Evolutionary conservation across 2,888 invertebrate genomes (phyloP).

Genomic region (Perithous albicinctus): DNA sequence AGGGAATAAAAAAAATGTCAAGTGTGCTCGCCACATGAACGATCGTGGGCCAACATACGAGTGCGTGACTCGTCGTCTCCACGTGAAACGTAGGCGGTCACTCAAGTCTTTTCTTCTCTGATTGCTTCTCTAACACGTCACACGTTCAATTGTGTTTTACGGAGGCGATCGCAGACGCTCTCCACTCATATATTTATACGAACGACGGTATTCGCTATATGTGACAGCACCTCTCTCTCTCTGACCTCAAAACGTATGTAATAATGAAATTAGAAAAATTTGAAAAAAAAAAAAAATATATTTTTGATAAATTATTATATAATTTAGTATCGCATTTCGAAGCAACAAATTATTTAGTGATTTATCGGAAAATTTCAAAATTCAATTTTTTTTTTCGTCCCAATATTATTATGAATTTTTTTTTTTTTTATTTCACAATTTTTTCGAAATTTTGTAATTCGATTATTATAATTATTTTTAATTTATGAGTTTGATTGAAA

Average conservation of each 20-base stretch:
- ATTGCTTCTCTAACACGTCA: conserved; percentile 40
- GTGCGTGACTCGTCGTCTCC: conserved; percentile 38
- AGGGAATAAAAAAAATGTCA: conserved; percentile 31
- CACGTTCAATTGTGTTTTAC: conserved; percentile 11
- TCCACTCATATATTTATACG: conserved; percentile 1
- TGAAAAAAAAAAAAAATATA: neutral
- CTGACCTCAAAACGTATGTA: neutral
- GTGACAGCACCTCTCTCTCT: neutral
- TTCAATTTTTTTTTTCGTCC: neutral
- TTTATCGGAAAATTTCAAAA: neutral
- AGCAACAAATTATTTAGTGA: neutral
- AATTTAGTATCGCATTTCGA: neutral
- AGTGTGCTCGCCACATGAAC: conserved; percentile 44
- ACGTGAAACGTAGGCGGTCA: conserved; percentile 57
- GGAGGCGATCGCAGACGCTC: conserved; percentile 39
- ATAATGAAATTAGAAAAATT: neutral
- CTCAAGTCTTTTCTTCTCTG: conserved; percentile 26
- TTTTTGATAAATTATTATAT: neutral
- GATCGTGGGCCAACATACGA: conserved; percentile 48
- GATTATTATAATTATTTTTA: too few species aligned
- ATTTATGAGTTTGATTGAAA: too few species aligned
- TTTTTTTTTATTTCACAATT: too few species aligned
- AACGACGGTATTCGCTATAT: neutral
- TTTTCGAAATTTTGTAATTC: too few species aligned
- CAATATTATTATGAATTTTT: too few species aligned